These are phyloP conservation scores for Drosophila serrata DNA, from an alignment of 1,140 invertebrate genomes.

Conservation along the genomic window DNA sequence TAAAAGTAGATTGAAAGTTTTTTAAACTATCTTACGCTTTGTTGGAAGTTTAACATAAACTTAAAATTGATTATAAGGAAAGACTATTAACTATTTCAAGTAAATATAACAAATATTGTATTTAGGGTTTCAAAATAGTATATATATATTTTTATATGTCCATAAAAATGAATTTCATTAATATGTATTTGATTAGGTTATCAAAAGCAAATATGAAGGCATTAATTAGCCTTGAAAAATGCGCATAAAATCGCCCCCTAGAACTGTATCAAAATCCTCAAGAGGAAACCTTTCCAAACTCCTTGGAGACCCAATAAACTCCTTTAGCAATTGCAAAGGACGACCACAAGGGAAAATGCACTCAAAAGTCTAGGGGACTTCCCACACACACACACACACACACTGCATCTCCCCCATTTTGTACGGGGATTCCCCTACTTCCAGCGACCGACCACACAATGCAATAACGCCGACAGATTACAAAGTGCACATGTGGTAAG, in stretches of 20 bases:
- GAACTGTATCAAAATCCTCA: slow-evolving; percentile 45
- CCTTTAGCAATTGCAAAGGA: slow-evolving; percentile 19
- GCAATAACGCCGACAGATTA: slow-evolving; percentile 83
- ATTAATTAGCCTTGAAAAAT: slow-evolving; percentile 56
- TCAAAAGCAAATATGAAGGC: not conserved
- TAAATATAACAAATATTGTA: not conserved
- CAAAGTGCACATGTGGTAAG: slow-evolving; percentile 83
- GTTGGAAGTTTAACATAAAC: not conserved
- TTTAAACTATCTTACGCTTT: not conserved
- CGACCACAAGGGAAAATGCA: slow-evolving; percentile 66
- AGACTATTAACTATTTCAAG: not conserved
- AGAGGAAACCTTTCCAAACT: not conserved
- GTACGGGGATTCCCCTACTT: not conserved
- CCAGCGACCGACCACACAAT: slow-evolving; percentile 50
- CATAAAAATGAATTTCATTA: too few relatives aligned
- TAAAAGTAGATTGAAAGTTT: not conserved
- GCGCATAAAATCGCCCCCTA: slow-evolving; percentile 9
- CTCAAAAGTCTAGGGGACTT: slow-evolving; percentile 60
- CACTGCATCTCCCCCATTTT: not conserved
- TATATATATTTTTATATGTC: too few relatives aligned
- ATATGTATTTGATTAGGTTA: not conserved
- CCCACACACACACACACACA: not conserved
- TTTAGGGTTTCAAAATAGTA: too few relatives aligned
- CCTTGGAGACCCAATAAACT: slow-evolving; percentile 35
- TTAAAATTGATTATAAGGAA: not conserved